Evolutionary conservation across 2,888 invertebrate species (phyloP), one percentile per base, ranked within the genome.

Genomic region (Synanthedon formicaeformis): DNA sequence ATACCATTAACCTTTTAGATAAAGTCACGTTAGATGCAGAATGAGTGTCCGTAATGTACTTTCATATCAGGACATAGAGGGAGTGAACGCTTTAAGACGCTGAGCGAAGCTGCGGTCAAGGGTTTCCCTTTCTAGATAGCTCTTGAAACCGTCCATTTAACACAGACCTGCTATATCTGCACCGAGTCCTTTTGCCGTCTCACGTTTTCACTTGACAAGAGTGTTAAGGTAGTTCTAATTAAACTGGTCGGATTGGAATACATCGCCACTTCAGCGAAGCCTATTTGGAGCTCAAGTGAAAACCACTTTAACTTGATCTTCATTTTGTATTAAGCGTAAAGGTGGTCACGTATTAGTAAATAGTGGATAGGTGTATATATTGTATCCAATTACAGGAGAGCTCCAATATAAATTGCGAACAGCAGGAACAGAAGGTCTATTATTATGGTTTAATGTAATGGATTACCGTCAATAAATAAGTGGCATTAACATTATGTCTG

Each of bases 391-490:
- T 57, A 60, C 50, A 51, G 13, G 18, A 52, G 70, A 66, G 54
- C 60, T 64, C 45, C 57, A 51, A 54, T 50, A 58, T 53, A 50
- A 53, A 56, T 27, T 50, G 53, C 52, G 49, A 27, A 52, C 14
- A 23, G 51, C 41, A 40, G 45, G 27, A 54, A 52, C 16, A 54
- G 27, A 54, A 71, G 52, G 66, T 64, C 65, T 50, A 18, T 45
- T 53, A 16, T 13, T 27, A 66, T 72, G 73, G 62, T 61, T 55
- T 56, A 57, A 62, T 62, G 64, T 75, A 73, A 81, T 74, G 71
- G 79, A 82, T 81, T 78, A 80, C 66, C 71, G 64, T 78, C 73
- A 80, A 81, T 82, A 80, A 81, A 83, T 81, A 79, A 81, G 73
- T 70, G 73, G 74, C 69, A 75, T 79, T 73, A 73, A 69, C 60